Percentiles rank a stretch among this genome's conserved stretches.
Evolutionary conservation across 1,140 invertebrate species (phyloP).

Genomic region (Aphidius ervi): DNA sequence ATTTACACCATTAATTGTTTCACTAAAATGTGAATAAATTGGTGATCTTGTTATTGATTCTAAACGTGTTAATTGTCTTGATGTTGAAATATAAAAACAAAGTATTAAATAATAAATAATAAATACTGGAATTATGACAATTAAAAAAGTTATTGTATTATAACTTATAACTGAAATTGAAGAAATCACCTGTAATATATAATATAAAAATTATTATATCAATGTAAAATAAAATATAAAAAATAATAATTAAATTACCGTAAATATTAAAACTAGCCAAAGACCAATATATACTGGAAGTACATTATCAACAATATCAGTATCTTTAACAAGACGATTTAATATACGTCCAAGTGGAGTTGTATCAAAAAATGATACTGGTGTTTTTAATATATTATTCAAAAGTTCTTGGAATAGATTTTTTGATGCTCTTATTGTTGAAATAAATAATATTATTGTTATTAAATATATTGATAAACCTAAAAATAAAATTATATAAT

Average conservation of each 20-base stretch:
- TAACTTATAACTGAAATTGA: slow-evolving; percentile 87
- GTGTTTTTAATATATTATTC: slow-evolving; percentile 40
- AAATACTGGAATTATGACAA: slow-evolving; percentile 78
- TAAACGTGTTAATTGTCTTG: slow-evolving; percentile 89
- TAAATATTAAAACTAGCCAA: slow-evolving; percentile 58
- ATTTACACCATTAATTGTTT: slow-evolving; percentile 71
- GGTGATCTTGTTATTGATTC: slow-evolving; percentile 95
- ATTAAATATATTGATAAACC: no score
- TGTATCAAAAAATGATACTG: slow-evolving; percentile 61
- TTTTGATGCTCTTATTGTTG: slow-evolving; percentile 59
- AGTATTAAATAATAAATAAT: slow-evolving; percentile 87
- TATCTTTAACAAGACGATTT: slow-evolving; percentile 60
- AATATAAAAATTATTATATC: slow-evolving; percentile 21
- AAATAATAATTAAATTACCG: slow-evolving; percentile 52
- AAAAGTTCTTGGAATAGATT: slow-evolving; percentile 61
- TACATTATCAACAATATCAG: slow-evolving; percentile 52
- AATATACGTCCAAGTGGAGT: slow-evolving; percentile 59
- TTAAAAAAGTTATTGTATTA: slow-evolving; percentile 82
- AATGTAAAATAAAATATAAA: neutral
- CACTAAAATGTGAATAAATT: slow-evolving; percentile 97
- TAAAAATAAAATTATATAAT: no score
- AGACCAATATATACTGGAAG: slow-evolving; percentile 51
- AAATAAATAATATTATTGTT: slow-evolving; percentile 57
- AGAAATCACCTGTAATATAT: slow-evolving; percentile 69
- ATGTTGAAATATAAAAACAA: slow-evolving; percentile 91